A percentile compares a stretch with the other conserved stretches of the same genome.
phyloP scores from a whole-genome alignment of 35 echinoderm and acorn worm genomes.

The Apostichopus californicus region DNA sequence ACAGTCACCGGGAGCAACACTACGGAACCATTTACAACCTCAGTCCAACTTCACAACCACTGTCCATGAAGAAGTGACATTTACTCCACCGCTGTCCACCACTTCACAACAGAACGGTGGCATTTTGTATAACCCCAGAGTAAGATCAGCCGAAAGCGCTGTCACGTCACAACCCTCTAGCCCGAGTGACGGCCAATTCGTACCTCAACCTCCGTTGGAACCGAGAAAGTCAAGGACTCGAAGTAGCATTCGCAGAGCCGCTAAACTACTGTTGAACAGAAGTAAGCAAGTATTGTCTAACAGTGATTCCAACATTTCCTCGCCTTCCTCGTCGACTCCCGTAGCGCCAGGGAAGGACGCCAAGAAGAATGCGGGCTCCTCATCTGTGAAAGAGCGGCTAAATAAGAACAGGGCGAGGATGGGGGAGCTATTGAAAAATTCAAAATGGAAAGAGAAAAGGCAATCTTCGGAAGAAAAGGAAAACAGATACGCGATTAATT shows the following conservation, averaged over 20 bases:
- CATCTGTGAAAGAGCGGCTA: conserved; percentile 65
- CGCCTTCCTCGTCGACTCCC: neutral
- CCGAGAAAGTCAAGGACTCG: conserved; percentile 71
- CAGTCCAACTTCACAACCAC: conserved; percentile 41
- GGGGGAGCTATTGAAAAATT: conserved; percentile 69
- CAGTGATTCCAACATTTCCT: conserved; percentile 42
- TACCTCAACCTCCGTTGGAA: conserved; percentile 75
- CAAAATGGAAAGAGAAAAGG: conserved; percentile 52
- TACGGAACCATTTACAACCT: neutral
- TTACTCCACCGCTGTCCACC: neutral
- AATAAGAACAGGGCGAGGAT: conserved; percentile 76
- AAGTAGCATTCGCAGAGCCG: conserved; percentile 78
- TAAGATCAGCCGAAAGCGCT: neutral
- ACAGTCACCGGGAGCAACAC: neutral
- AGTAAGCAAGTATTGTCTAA: conserved; percentile 72
- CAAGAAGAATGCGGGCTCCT: conserved; percentile 1
- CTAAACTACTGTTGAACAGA: conserved; percentile 74
- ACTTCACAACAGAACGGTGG: neutral
- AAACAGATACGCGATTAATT: neutral
- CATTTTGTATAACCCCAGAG: neutral
- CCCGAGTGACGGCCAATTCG: conserved; percentile 18
- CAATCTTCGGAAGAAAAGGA: neutral
- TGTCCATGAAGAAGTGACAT: conserved; percentile 38
- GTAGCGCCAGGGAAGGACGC: neutral
- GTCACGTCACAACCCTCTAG: neutral